phyloP scores from a whole-genome alignment of 2,113 vertebrate genomes.

The Zosterops pallidus region DNA sequence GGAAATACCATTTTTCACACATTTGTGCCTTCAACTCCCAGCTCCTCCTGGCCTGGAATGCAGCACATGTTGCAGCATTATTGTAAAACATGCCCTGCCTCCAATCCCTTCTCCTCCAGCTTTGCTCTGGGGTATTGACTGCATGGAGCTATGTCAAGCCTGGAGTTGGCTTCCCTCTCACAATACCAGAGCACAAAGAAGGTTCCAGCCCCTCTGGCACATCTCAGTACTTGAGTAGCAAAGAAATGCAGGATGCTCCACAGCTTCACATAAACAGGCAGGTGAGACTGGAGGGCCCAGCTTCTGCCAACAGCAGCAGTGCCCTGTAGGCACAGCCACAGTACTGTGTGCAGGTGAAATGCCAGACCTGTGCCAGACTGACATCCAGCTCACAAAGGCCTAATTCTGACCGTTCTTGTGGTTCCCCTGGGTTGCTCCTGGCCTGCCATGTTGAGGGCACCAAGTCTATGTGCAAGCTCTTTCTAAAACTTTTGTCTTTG shows the following conservation, averaged over 20 bases:
- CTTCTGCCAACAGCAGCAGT: neutral
- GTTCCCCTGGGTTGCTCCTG: neutral
- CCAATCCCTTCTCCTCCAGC: conserved; percentile 49
- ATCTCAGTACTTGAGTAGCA: fast-evolving
- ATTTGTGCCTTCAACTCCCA: neutral
- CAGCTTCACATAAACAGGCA: neutral
- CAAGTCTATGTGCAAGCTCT: neutral
- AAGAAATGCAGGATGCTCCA: neutral
- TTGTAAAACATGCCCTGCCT: conserved; percentile 48
- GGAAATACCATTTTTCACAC: neutral
- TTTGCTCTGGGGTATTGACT: conserved; percentile 23
- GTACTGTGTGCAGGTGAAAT: neutral
- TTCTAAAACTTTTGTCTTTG: neutral
- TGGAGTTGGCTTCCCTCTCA: neutral
- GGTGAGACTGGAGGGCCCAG: neutral
- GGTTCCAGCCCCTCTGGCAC: neutral
- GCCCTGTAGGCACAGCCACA: fast-evolving
- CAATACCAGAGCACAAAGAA: neutral
- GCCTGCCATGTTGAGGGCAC: neutral
- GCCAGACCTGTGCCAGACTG: neutral
- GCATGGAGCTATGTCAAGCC: conserved; percentile 5
- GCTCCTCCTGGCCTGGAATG: conserved; percentile 13
- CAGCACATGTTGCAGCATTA: conserved; percentile 44
- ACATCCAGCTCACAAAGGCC: neutral
- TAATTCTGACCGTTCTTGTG: neutral